Evolutionary conservation across 2,888 invertebrate species (phyloP).

Genomic region (Tortrix viridana): DNA sequence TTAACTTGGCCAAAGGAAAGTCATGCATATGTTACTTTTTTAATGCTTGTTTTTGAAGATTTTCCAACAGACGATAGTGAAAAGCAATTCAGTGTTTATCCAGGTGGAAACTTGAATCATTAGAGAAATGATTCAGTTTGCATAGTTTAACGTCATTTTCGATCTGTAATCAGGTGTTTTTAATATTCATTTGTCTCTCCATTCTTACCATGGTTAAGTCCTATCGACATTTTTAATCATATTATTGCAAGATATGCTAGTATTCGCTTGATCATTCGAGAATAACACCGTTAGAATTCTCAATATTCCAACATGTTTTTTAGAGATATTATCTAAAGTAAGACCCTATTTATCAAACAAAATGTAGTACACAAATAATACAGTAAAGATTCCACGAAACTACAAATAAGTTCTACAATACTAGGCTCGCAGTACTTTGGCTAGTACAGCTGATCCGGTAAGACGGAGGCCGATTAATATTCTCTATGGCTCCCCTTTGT

Average conservation of each 20-base stretch:
- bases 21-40: slow-evolving; percentile 7
- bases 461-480: slow-evolving; percentile 56
- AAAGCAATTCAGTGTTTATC: slow-evolving; percentile 12
- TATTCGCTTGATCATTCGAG: no score
- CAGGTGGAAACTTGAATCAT: slow-evolving; percentile 17
- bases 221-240: slow-evolving; percentile 3
- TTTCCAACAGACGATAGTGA: slow-evolving; percentile 15
- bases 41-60: slow-evolving; percentile 9
- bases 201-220: slow-evolving; percentile 26
- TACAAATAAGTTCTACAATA: background rate
- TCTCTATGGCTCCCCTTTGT: slow-evolving; percentile 58
- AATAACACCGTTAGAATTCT: no score
- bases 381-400: no score
- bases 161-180: slow-evolving; percentile 14
- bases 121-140: slow-evolving; percentile 21
- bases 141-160: slow-evolving; percentile 4
- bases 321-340: no score
- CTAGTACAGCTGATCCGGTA: slow-evolving; percentile 44
- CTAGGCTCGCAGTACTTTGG: no score
- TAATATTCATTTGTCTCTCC: slow-evolving; percentile 16
- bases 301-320: no score
- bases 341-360: no score
- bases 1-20: background rate
- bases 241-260: background rate
- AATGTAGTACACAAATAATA: no score